These are phyloP conservation scores for Thamnaconus septentrionalis DNA, from an alignment of 2,113 vertebrate species.

Conservation along the genomic window DNA sequence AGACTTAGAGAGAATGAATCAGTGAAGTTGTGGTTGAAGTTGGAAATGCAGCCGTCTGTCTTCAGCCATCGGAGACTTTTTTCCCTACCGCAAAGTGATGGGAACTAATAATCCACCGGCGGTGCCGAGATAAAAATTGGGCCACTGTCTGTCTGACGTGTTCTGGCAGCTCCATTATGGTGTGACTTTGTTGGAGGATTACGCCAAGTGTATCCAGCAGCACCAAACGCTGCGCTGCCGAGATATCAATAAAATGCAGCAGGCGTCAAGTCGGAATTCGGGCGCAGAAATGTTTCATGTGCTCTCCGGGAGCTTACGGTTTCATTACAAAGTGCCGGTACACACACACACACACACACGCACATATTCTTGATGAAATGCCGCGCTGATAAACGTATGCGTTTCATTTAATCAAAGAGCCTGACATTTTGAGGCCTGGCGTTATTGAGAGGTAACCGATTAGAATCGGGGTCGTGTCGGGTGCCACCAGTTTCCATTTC, in stretches of 20 bases:
- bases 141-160: conserved; percentile 58
- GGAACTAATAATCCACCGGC: conserved; percentile 61
- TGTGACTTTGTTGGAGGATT: conserved; percentile 58
- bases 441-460: no score
- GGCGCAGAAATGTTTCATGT: conserved; percentile 28
- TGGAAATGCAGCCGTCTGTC: conserved; percentile 25
- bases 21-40: conserved; percentile 22
- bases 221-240: conserved; percentile 39
- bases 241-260: conserved; percentile 59
- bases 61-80: conserved; percentile 48
- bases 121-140: conserved; percentile 54
- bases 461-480: no score
- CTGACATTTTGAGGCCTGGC: no score
- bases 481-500: no score
- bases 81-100: conserved; percentile 25
- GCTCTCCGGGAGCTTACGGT: conserved; percentile 17
- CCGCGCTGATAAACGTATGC: no score
- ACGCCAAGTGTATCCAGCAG: conserved; percentile 49
- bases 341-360: not conserved
- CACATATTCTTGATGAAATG: not conserved
- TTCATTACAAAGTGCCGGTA: not conserved
- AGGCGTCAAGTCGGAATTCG: conserved; percentile 38
- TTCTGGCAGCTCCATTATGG: conserved; percentile 64
- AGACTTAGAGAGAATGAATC: not conserved
- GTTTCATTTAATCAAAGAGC: no score